Evolutionary conservation across 2,797 vertebrate genomes (phyloP).

Genomic region (Etheostoma perlongum): DNA sequence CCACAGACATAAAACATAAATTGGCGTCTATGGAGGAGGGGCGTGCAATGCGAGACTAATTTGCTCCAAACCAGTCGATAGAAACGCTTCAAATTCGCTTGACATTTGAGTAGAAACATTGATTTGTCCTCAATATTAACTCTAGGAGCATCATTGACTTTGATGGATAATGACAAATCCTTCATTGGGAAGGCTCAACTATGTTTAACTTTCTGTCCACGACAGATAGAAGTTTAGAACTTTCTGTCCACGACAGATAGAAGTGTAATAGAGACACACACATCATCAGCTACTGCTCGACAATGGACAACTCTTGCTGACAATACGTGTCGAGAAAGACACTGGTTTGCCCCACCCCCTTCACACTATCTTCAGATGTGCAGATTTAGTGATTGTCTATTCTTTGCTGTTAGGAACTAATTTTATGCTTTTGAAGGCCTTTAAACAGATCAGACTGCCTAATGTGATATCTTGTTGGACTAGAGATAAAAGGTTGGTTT

Average conservation of each 20-base stretch:
- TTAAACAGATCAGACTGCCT: neutral
- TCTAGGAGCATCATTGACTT: neutral
- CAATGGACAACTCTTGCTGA: neutral
- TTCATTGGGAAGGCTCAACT: neutral
- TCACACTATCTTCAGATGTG: neutral
- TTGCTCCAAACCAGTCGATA: too few relatives aligned
- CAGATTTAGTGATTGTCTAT: neutral
- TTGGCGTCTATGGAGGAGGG: too few relatives aligned
- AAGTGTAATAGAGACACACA: slow-evolving; percentile 1
- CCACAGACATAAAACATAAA: too few relatives aligned
- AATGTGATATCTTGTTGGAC: neutral
- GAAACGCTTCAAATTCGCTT: too few relatives aligned
- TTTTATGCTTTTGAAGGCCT: neutral
- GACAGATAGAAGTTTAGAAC: neutral
- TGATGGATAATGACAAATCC: neutral
- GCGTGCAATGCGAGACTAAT: too few relatives aligned
- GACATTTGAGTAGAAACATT: too few relatives aligned
- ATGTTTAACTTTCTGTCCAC: slow-evolving; percentile 3
- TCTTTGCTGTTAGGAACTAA: neutral
- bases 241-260: neutral
- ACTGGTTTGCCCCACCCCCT: too few relatives aligned
- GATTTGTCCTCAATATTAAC: slow-evolving; percentile 16
- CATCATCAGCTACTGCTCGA: neutral
- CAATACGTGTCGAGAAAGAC: neutral
- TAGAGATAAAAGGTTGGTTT: neutral